phyloP scores from a whole-genome alignment of 2,797 vertebrate genomes.

The Lerista edwardsae region DNA sequence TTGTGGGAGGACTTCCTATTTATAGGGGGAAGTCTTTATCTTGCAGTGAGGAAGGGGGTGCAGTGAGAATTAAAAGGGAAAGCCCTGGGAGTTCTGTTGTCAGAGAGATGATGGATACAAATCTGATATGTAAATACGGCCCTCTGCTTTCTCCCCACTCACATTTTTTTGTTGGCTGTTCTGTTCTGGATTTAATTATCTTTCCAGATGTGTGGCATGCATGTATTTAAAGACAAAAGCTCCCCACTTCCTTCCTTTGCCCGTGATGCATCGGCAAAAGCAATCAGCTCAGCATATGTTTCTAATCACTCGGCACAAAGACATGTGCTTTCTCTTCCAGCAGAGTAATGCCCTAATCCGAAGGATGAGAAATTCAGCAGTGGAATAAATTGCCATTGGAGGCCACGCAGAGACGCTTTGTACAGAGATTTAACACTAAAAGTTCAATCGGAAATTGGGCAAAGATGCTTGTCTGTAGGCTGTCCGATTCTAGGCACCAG shows the following conservation, averaged over 20 bases:
- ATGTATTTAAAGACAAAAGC: conserved; percentile 4
- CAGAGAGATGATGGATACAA: not conserved
- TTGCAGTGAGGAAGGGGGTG: not conserved
- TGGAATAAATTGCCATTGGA: not conserved
- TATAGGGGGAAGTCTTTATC: not conserved
- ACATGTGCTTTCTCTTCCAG: not conserved
- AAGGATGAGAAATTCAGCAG: conserved; percentile 3
- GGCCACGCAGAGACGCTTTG: not conserved
- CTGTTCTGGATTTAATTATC: conserved; percentile 31
- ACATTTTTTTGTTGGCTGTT: conserved; percentile 14
- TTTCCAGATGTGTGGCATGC: conserved; percentile 43
- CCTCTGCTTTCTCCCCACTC: conserved; percentile 40
- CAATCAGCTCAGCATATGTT: not conserved
- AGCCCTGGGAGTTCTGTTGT: not conserved
- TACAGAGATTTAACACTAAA: not conserved
- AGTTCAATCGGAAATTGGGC: not conserved
- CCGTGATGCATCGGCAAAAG: conserved; percentile 9
- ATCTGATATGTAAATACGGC: conserved; percentile 23
- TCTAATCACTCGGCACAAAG: conserved; percentile 7
- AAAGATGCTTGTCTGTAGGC: not conserved
- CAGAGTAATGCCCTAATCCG: conserved; percentile 15
- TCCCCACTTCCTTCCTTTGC: conserved; percentile 14
- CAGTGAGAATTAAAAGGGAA: not conserved
- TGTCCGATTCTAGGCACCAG: not conserved
- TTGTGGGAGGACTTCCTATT: not conserved